Conservation (phyloP, 2,797 vertebrate species). For the Centropyge bicolor region DNA sequence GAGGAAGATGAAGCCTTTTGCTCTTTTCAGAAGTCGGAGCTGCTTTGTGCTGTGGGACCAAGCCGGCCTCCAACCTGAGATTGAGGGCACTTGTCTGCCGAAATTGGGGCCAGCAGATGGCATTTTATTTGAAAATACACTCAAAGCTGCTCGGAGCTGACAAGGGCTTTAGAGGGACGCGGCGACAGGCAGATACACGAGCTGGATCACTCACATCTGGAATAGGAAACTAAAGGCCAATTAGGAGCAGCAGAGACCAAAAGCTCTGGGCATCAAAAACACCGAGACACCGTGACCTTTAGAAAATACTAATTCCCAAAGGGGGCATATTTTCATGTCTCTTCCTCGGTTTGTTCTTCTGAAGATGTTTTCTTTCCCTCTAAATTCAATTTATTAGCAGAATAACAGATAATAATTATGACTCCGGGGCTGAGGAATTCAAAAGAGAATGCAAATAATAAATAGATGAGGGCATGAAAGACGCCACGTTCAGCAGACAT, state of each 20-base stretch:
- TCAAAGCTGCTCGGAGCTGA: slow-evolving; percentile 54
- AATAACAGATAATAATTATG: slow-evolving; percentile 10
- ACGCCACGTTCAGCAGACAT: neutral
- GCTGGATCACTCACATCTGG: slow-evolving; percentile 49
- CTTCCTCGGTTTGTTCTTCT: slow-evolving; percentile 30
- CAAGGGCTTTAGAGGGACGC: slow-evolving; percentile 37
- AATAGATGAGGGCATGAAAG: slow-evolving; percentile 4
- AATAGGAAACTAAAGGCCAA: slow-evolving; percentile 69
- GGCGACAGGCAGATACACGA: slow-evolving; percentile 50
- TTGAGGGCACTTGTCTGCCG: slow-evolving; percentile 77
- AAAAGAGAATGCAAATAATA: slow-evolving; percentile 13
- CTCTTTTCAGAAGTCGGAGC: slow-evolving; percentile 42
- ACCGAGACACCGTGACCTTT: slow-evolving; percentile 44
- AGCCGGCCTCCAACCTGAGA: slow-evolving; percentile 70
- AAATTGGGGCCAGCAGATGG: slow-evolving; percentile 80
- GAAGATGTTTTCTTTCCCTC: slow-evolving; percentile 10
- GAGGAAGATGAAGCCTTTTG: slow-evolving; percentile 35
- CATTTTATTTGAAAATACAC: slow-evolving; percentile 76
- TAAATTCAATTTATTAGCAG: slow-evolving; percentile 32
- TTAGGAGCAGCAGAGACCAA: slow-evolving; percentile 56
- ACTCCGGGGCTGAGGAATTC: neutral
- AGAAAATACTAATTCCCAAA: slow-evolving; percentile 45
- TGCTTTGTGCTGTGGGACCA: slow-evolving; percentile 48
- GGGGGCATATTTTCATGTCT: slow-evolving; percentile 18
- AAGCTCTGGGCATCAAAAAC: slow-evolving; percentile 23